Base-by-base conservation (phyloP, 2,797 vertebrate species). In the Peromyscus eremicus region DNA sequence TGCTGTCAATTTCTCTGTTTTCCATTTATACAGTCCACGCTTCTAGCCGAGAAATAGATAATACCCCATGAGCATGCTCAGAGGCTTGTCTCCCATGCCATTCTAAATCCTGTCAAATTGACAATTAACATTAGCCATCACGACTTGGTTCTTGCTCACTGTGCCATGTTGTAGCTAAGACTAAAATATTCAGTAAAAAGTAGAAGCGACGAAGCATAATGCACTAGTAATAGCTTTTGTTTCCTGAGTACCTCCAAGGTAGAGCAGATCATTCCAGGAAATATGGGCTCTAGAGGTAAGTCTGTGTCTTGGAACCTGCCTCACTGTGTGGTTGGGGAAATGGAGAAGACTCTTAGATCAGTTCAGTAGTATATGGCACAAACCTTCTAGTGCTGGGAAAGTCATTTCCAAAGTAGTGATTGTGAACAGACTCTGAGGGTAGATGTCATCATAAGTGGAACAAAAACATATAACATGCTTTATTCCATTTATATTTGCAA, bases 401-500 rank as follows among this genome's bases (percentile, higher is more conserved):
- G 27, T 9, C 40, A 46, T 29, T 71, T 49, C 62, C 37, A 46
- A 25, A 21, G 19, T 55, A 79, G 73, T 9, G 1, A 57, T 11
- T 43, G 12, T 68, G 77, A 92, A 71, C 17, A 62, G 62, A 92
- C 37, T 19, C 12, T 0, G 17, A 29, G 43, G 92, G 66, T 91
- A 97, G 95, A 92, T 95, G 95, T 90, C 84, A 60, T 76, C n/a
- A 71, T 27, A 13, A 52, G 49, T 52, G 49, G 49, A 52, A 52
- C 49, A 52, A 52, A 52, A 52, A 49, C 49, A 37, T 82, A 37
- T 80, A 66, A 52, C 71, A 87, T 92, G 73, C 37, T 75, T 87
- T 93, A 75, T 94, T 96, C 92, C 94, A 68, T 95, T 95, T 95
- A 92, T 86, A 95, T 92, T 97, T 91, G 40, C 73, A 97, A 95